These are phyloP conservation scores for Toxotes jaculatrix DNA, from an alignment of 2,113 vertebrate species.

Conservation along the genomic window DNA sequence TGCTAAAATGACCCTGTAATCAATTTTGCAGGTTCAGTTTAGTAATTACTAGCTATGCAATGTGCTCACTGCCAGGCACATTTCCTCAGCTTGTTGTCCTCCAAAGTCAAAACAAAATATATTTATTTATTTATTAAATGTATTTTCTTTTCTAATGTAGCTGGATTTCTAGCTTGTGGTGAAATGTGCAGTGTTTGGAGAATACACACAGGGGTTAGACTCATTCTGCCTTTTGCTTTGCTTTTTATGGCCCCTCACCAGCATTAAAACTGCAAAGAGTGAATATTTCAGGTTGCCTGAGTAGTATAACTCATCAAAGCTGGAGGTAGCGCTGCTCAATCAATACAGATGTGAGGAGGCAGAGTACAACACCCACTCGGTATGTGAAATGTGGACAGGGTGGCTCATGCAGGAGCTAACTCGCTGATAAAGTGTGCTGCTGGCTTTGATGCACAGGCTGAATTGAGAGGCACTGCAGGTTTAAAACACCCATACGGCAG, in stretches of 20 bases:
- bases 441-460: neutral
- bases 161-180: neutral
- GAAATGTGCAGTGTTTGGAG: constrained; percentile 6
- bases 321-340: constrained; percentile 47
- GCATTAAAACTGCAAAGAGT: constrained; percentile 8
- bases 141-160: neutral
- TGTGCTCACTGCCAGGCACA: neutral
- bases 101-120: constrained; percentile 12
- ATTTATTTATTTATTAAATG: constrained; percentile 19
- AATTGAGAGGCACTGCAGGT: neutral
- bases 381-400: constrained; percentile 41
- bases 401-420: constrained; percentile 26
- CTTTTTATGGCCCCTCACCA: constrained; percentile 8
- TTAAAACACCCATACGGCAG: neutral
- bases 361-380: constrained; percentile 38
- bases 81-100: constrained; percentile 5
- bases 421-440: constrained; percentile 8
- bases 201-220: neutral
- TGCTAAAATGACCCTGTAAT: constrained; percentile 38
- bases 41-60: constrained; percentile 47
- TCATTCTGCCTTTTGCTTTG: constrained; percentile 6
- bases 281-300: constrained; percentile 47
- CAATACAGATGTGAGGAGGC: constrained; percentile 49
- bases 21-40: constrained; percentile 36
- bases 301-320: constrained; percentile 40